Conservation (phyloP, 2,888 invertebrate species). For the Acheta domesticus region DNA sequence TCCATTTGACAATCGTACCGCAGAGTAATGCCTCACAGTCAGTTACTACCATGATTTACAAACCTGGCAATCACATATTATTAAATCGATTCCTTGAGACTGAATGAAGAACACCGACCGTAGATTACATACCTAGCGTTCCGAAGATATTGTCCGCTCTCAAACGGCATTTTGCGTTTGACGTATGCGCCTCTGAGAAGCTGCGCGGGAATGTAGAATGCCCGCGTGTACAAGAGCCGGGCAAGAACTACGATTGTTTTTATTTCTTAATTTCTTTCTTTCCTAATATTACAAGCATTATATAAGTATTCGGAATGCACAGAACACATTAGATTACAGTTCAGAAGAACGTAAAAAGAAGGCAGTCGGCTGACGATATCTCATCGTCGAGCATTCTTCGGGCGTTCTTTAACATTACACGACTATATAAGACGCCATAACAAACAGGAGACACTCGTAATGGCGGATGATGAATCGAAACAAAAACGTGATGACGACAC, state of each 20-base stretch:
- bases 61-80: too few relatives aligned
- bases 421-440: conserved; percentile 2
- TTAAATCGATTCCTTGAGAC: not conserved
- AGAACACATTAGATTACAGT: not conserved
- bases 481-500: conserved; percentile 2
- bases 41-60: too few relatives aligned
- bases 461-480: not conserved
- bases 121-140: not conserved
- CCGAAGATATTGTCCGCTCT: not conserved
- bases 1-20: too few relatives aligned
- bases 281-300: not conserved
- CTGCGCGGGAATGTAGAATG: not conserved
- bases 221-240: not conserved
- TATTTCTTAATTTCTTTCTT: conserved; percentile 18
- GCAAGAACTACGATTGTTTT: not conserved
- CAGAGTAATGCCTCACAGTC: too few relatives aligned
- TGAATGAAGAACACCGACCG: not conserved
- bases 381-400: not conserved
- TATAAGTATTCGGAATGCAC: conserved; percentile 18
- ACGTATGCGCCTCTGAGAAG: not conserved
- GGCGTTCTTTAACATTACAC: not conserved
- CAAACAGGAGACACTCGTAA: not conserved
- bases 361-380: not conserved
- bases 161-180: not conserved
- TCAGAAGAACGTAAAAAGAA: not conserved